phyloP scores from a whole-genome alignment of 2,888 invertebrate genomes.

The Ormyrus rosae region DNA sequence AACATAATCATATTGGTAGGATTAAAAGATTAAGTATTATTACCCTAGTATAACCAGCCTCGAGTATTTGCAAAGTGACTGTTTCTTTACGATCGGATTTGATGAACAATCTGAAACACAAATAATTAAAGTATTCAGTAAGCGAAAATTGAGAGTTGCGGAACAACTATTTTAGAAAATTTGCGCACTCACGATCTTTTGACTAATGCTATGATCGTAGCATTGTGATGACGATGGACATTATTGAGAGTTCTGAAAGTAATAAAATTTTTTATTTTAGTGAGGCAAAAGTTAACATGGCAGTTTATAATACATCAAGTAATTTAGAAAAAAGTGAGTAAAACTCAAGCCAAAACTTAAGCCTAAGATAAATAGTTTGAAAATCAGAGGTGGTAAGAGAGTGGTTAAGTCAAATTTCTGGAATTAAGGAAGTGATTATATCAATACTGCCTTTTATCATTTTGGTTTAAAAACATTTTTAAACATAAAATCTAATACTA shows the following conservation, averaged over 20 bases:
- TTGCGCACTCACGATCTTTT: conserved; percentile 73
- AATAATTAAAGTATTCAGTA: background rate
- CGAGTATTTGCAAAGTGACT: conserved; percentile 85
- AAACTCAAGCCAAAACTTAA: too few species aligned
- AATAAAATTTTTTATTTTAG: background rate
- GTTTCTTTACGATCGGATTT: conserved; percentile 83
- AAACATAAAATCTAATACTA: too few species aligned
- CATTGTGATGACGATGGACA: conserved; percentile 23
- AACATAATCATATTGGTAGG: background rate
- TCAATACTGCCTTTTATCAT: too few species aligned
- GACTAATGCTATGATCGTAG: conserved; percentile 85
- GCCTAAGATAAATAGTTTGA: too few species aligned
- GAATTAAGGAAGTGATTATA: too few species aligned
- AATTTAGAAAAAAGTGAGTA: too few species aligned
- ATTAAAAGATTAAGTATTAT: conserved; percentile 9
- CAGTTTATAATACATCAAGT: too few species aligned
- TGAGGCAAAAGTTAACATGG: background rate
- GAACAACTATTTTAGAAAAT: background rate
- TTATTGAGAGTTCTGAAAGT: conserved; percentile 42
- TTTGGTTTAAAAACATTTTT: too few species aligned
- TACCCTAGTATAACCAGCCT: conserved; percentile 82
- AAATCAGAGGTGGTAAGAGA: too few species aligned
- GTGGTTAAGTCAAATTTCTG: too few species aligned
- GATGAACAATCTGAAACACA: conserved; percentile 80
- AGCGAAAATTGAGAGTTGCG: background rate